Evolutionary conservation across 2,113 vertebrate genomes (phyloP), one percentile per base, ranked within the genome.

Genomic region (Reinhardtius hippoglossoides): DNA sequence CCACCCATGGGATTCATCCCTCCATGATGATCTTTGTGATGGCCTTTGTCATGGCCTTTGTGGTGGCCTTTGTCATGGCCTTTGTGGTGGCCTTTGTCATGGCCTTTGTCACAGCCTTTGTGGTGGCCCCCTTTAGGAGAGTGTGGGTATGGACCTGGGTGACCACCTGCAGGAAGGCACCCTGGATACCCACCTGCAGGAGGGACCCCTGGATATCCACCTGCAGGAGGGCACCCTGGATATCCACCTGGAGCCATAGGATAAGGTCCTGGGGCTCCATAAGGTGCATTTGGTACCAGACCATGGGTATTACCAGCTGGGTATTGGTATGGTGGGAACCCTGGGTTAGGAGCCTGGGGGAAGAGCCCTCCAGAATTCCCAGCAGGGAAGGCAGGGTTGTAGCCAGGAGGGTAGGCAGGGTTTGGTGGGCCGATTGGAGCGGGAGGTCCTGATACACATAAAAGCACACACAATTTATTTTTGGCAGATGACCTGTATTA

Each of bases 371-470:
- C 35, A 46, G 59, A 26, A 46, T 84, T 82, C 7, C 65, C 74
- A n/a, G 88, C 31, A 48, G 93, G 93, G 61, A 78, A 84, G 18
- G 71, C 83, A 67, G 94, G 90, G 69, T 91, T 94, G 85, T 89
- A 82, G 67, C 40, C 57, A 46, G 68, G 92, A 52, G 92, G 91
- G 59, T 65, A 92, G 58, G 78, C 89, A n/a, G 92, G 92, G 48
- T 92, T 91, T 64, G 80, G 44, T 63, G 80, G 84, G 16, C 80
- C 88, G 2, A 70, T 1, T 18, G 80, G 85, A 69, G 46, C 71
- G 27, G 87, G 87, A 56, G 93, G 93, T 81, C 92, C 92, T 92
- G 48, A 74, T 26, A 40, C 6, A 82, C 0, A 81, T 10, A 83
- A 57, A 74, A 35, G 9, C 9, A 79, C 12, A 62, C 1, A 46